Evolutionary conservation across 2,797 vertebrate genomes (phyloP).

Genomic region (Enteromius mattozi): DNA sequence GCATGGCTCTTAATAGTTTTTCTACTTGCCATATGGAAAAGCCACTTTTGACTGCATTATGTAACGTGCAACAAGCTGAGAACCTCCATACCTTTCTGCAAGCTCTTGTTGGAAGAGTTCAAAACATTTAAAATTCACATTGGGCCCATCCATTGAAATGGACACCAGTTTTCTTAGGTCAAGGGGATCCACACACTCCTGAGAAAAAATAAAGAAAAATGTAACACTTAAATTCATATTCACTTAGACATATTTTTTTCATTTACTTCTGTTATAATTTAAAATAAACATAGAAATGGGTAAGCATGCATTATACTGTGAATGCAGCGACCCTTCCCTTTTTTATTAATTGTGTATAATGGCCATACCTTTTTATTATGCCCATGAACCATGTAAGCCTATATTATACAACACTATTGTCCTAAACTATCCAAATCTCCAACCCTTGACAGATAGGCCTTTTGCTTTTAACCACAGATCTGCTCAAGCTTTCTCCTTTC

Average conservation of each 20-base stretch:
- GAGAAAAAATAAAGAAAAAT: slow-evolving; percentile 34
- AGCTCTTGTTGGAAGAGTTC: slow-evolving; percentile 43
- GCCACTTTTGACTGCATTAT: slow-evolving; percentile 55
- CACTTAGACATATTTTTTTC: neutral
- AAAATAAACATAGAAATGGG: slow-evolving; percentile 2
- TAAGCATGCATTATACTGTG: neutral
- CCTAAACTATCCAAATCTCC: neutral
- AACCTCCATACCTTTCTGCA: slow-evolving; percentile 16
- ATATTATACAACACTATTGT: neutral
- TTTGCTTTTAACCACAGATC: neutral
- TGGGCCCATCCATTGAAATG: slow-evolving; percentile 41
- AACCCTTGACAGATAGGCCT: neutral
- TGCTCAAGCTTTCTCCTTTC: neutral
- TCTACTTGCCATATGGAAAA: slow-evolving; percentile 47
- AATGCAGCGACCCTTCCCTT: neutral
- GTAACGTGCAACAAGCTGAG: slow-evolving; percentile 11
- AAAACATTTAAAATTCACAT: slow-evolving; percentile 45
- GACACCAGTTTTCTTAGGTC: slow-evolving; percentile 51
- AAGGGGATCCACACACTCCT: slow-evolving; percentile 47
- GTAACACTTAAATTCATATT: neutral
- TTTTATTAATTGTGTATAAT: neutral
- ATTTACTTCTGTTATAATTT: neutral
- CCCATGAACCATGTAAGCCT: neutral
- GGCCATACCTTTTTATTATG: slow-evolving; percentile 4
- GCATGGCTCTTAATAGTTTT: slow-evolving; percentile 15